Percentiles rank a stretch among this genome's conserved stretches.
Evolutionary conservation across 2,888 invertebrate genomes (phyloP).

Genomic region (Epirrhoe alternata): DNA sequence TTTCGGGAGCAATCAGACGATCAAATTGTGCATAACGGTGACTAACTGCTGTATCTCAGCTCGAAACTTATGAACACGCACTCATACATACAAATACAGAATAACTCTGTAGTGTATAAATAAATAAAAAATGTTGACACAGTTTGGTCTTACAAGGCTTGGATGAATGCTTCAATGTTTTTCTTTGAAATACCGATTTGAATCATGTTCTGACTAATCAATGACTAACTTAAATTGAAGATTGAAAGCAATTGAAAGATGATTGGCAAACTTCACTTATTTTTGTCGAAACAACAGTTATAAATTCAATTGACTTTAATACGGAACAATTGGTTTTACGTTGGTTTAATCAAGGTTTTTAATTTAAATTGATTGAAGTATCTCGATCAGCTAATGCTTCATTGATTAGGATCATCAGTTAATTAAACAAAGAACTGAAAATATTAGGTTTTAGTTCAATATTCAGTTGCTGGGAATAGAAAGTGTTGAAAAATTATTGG

Average conservation of each 20-base stretch:
- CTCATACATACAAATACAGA: conserved; percentile 22
- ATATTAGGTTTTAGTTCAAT: background rate
- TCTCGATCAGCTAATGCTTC: conserved; percentile 16
- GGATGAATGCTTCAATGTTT: conserved; percentile 23
- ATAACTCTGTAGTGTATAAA: conserved; percentile 23
- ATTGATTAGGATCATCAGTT: background rate
- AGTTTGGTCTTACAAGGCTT: conserved; percentile 33
- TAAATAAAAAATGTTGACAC: conserved; percentile 38
- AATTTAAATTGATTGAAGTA: conserved; percentile 26
- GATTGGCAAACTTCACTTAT: conserved; percentile 25
- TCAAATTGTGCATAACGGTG: conserved; percentile 62
- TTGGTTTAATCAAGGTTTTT: conserved; percentile 27
- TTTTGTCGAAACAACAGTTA: conserved; percentile 33
- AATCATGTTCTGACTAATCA: conserved; percentile 36
- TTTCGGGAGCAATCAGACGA: conserved; percentile 58
- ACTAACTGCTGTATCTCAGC: conserved; percentile 36
- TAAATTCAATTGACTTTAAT: conserved; percentile 49
- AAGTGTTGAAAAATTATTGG: conserved; percentile 36
- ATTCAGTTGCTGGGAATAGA: conserved; percentile 19
- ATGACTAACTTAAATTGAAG: conserved; percentile 26
- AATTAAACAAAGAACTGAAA: conserved; percentile 15
- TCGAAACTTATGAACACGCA: conserved; percentile 34
- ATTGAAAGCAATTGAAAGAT: conserved; percentile 28
- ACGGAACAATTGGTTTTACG: conserved; percentile 40
- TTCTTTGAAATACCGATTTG: conserved; percentile 33